phyloP scores from a whole-genome alignment of 2,113 vertebrate species.

The Dasyprocta punctata region DNA sequence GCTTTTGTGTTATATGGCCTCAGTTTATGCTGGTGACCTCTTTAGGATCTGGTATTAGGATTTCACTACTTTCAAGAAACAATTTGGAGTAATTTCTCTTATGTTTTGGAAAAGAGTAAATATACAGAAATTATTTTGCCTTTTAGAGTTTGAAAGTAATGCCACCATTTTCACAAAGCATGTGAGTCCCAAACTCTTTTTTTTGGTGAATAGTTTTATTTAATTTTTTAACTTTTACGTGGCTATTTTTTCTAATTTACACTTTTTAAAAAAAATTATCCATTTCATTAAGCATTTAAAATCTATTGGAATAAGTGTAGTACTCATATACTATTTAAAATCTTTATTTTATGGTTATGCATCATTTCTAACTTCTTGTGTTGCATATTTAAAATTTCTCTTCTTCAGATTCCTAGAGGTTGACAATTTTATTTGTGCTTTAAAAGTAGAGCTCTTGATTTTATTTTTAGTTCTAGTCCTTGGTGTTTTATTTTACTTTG shows the following conservation, averaged over 20 bases:
- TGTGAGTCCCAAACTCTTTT: neutral
- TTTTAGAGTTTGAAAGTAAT: constrained; percentile 13
- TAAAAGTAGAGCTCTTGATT: neutral
- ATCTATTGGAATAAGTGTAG: neutral
- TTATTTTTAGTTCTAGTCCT: neutral
- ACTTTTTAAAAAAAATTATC: constrained; percentile 19
- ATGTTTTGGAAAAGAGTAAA: neutral
- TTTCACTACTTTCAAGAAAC: constrained; percentile 8
- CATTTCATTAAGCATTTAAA: neutral
- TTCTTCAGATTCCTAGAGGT: neutral
- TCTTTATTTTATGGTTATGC: neutral
- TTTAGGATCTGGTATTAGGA: neutral
- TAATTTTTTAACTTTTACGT: neutral
- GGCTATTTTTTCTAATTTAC: neutral
- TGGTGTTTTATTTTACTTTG: neutral
- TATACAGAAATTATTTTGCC: neutral
- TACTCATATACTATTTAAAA: constrained; percentile 11
- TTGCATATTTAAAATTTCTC: neutral
- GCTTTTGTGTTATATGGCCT: neutral
- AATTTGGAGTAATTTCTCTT: neutral
- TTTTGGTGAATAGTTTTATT: neutral
- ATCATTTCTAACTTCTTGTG: neutral
- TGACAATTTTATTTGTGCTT: constrained; percentile 7
- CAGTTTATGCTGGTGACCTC: neutral
- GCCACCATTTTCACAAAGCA: neutral